Evolutionary conservation across 2,113 vertebrate genomes (phyloP), one percentile per base, ranked within the genome.

Genomic region (Circaetus gallicus): DNA sequence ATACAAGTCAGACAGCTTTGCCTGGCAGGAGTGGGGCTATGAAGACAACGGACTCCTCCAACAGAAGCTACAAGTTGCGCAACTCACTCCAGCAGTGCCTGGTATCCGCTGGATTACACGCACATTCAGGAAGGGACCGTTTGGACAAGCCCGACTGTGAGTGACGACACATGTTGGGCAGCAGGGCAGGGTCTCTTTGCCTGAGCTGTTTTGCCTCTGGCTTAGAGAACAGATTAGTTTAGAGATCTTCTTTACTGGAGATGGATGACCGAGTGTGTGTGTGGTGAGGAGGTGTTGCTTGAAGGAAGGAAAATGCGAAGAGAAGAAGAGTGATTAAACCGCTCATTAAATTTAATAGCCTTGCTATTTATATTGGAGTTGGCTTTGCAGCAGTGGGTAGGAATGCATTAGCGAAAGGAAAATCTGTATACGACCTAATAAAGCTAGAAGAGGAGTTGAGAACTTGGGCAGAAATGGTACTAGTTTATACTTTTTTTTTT

Each of bases 31-130:
- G 6, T 0, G n/a, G 53, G 36, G 45, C 66, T 22, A 2, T 6
- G 42, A 7, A 11, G 31, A 2, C 40, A 24, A 3, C 26, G 2
- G 79, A 25, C 20, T 36, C 16, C 20, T 45, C 42, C 74, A 13
- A 0, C 0, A 22, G 84, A 43, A 47, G 77, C 13, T 21, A 0
- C 55, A 3, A 1, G 47, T 63, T 16, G 2, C 2, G 1, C 34
- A 2, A 4, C 15, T n/a, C 5, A 0, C 50, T 29, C n/a, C 29
- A 3, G 71, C 52, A 38, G 61, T 0, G 29, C 56, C 63, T 0
- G 26, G 17, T 12, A 11, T 1, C 38, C 0, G 4, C 6, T 0
- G 61, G 59, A 8, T 16, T 25, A 1, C 14, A 4, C 0, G 13
- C 11, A 3, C 1, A 0, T 1, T 40, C 16, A 4, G 56, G 63